A percentile compares a stretch with the other conserved stretches of the same genome.
phyloP scores from a whole-genome alignment of 2,113 vertebrate genomes.

The cattle (Bos taurus) region ARS-UCD2.0 NC_037337.1:49618001-49618500 shows the following conservation, averaged over 20 bases:
- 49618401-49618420: not conserved
- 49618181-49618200: not conserved
- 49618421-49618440: not conserved
- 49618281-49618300: slow-evolving; percentile 24
- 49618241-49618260: slow-evolving; percentile 21
- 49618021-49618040: slow-evolving; percentile 29
- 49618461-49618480: not conserved
- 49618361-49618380: not conserved
- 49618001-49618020: slow-evolving; percentile 58
- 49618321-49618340: not conserved
- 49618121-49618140: slow-evolving; percentile 38
- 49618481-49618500: not conserved
- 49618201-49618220: not conserved
- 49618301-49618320: not conserved
- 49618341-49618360: not conserved
- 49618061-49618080: slow-evolving; percentile 51
- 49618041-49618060: slow-evolving; percentile 49
- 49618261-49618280: slow-evolving; percentile 40
- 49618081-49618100: not conserved
- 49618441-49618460: not conserved
- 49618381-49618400: not conserved
- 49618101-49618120: not conserved
- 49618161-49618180: slow-evolving; percentile 26
- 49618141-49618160: not conserved
- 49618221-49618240: not conserved